Conservation (phyloP, 92 coral and sea anemone genomes). For the Parazoanthus darwini region DNA sequence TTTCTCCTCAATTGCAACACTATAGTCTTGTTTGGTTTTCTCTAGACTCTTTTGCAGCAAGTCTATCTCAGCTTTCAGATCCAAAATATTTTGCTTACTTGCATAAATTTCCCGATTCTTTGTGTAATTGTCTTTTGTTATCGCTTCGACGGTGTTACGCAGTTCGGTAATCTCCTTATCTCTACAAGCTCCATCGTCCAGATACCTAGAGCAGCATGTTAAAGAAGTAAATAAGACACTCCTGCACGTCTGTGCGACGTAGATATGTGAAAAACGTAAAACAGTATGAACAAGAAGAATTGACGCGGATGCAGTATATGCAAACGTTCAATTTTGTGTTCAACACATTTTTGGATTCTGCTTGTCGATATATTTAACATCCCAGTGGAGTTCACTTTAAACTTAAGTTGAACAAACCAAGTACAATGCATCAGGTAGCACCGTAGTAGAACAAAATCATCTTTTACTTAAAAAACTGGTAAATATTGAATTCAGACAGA, state of each 20-base stretch:
- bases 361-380: too few relatives aligned
- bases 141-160: not conserved
- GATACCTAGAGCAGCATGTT: not conserved
- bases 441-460: too few relatives aligned
- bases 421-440: too few relatives aligned
- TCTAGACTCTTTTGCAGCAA: not conserved
- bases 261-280: too few relatives aligned
- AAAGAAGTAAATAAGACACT: not conserved
- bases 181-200: constrained; percentile 1
- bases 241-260: not conserved
- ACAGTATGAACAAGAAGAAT: too few relatives aligned
- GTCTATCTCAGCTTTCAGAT: not conserved
- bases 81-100: not conserved
- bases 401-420: too few relatives aligned
- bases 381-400: too few relatives aligned
- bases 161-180: constrained; percentile 20
- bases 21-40: not conserved
- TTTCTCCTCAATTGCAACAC: not conserved
- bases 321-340: too few relatives aligned
- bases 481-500: too few relatives aligned
- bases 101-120: not conserved
- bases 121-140: not conserved
- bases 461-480: too few relatives aligned
- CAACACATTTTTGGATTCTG: too few relatives aligned
- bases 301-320: too few relatives aligned